Conservation (phyloP, 1,140 invertebrate genomes). For the Papilio polyxenes region DNA sequence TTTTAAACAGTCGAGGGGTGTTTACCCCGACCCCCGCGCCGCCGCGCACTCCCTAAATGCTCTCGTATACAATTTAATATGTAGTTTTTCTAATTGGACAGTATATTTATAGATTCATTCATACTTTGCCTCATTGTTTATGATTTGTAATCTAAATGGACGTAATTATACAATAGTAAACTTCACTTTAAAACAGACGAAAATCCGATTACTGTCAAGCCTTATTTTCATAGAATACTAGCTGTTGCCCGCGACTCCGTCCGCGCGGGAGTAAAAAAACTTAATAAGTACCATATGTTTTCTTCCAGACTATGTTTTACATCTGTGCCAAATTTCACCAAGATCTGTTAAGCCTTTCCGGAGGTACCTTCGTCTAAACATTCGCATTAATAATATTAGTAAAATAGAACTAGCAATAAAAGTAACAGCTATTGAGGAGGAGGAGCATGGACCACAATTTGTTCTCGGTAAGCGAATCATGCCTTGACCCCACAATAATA, state of each 20-base stretch:
- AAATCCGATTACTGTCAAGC: too few species aligned
- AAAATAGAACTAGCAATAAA: too few species aligned
- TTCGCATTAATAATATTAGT: too few species aligned
- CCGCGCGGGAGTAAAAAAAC: too few species aligned
- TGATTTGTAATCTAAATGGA: neutral
- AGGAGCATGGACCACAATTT: neutral
- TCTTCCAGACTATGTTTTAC: too few species aligned
- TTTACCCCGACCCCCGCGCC: neutral
- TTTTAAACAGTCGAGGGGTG: slow-evolving; percentile 7
- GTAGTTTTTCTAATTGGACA: slow-evolving; percentile 8
- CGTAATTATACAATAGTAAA: neutral
- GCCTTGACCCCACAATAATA: neutral
- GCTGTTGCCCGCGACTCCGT: too few species aligned
- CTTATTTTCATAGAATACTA: too few species aligned
- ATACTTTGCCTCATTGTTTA: neutral
- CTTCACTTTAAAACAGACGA: neutral
- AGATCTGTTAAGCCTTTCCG: too few species aligned
- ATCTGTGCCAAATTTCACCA: too few species aligned
- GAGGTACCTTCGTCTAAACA: too few species aligned
- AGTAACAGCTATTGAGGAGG: too few species aligned
- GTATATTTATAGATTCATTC: slow-evolving; percentile 17
- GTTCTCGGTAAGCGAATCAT: neutral
- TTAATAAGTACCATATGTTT: too few species aligned
- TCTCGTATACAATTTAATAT: slow-evolving; percentile 11
- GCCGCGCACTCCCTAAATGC: neutral